phyloP scores from a whole-genome alignment of 2,797 vertebrate genomes.

The Melanotaenia trifasciata region DNA sequence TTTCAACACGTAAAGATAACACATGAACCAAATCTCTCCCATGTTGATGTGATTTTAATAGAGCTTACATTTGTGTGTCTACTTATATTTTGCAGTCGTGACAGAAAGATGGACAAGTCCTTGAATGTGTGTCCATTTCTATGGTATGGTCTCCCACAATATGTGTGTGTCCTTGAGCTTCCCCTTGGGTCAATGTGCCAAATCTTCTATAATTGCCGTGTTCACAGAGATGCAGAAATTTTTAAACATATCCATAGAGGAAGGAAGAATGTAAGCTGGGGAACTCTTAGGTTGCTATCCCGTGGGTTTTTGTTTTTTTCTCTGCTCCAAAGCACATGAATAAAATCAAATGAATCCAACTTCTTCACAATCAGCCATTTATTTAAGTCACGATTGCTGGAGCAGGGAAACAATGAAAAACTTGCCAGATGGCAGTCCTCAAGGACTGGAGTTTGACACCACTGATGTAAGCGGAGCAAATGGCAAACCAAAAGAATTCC shows the following conservation, averaged over 20 bases:
- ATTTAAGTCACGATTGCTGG: no score
- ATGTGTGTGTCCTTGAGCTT: slow-evolving; percentile 25
- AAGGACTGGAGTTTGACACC: no score
- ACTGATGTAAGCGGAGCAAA: background rate
- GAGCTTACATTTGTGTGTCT: slow-evolving; percentile 25
- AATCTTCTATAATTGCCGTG: background rate
- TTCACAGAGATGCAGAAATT: background rate
- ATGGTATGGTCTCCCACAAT: background rate
- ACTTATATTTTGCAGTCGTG: slow-evolving; percentile 20
- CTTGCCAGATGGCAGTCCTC: no score
- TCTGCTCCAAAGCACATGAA: no score
- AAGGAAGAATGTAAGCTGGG: background rate
- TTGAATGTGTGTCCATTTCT: slow-evolving; percentile 27
- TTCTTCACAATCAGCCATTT: no score
- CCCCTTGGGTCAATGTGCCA: slow-evolving; percentile 25
- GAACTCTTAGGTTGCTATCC: no score
- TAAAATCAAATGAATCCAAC: no score
- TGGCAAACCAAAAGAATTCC: background rate
- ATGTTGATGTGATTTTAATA: slow-evolving; percentile 31
- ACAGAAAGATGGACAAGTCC: slow-evolving; percentile 33
- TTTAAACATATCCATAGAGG: background rate
- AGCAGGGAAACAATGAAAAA: no score
- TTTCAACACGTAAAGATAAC: slow-evolving; percentile 23
- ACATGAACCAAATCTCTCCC: slow-evolving; percentile 1
- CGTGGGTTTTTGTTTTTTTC: no score